A percentile compares a stretch with the other conserved stretches of the same genome.
These are phyloP conservation scores for Scortum barcoo DNA, from an alignment of 2,113 vertebrate genomes.

Conservation along the genomic window DNA sequence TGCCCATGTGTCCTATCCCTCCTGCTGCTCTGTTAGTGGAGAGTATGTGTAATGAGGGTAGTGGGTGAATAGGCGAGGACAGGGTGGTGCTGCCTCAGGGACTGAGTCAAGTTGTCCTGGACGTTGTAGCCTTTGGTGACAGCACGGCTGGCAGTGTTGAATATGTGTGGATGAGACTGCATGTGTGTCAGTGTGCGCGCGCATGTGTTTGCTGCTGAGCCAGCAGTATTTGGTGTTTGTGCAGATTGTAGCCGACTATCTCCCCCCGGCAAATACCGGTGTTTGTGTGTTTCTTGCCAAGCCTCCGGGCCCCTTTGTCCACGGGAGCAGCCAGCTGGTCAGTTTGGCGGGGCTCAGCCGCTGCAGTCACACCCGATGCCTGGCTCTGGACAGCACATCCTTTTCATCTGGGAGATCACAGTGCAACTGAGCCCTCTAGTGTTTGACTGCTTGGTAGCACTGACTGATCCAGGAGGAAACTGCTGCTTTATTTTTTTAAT, in stretches of 20 bases:
- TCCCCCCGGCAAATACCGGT: conserved; percentile 66
- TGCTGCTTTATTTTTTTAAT: conserved; percentile 5
- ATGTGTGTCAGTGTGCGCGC: not conserved
- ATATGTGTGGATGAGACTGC: conserved; percentile 6
- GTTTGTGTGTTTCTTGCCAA: conserved; percentile 76
- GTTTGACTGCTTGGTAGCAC: conserved; percentile 32
- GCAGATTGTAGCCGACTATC: conserved; percentile 62
- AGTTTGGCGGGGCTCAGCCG: conserved; percentile 51
- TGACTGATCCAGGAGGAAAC: not conserved
- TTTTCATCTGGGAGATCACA: conserved; percentile 13
- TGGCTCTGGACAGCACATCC: not conserved
- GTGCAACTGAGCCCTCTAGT: conserved; percentile 74
- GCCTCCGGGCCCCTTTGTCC: conserved; percentile 72
- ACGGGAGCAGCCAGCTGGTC: conserved; percentile 65
- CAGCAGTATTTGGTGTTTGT: conserved; percentile 77
- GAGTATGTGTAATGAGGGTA: conserved; percentile 25
- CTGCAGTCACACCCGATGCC: conserved; percentile 49
- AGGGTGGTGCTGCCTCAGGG: conserved; percentile 43
- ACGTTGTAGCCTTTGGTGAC: conserved; percentile 22
- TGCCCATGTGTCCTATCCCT: not conserved
- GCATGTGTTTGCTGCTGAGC: conserved; percentile 66
- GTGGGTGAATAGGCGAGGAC: conserved; percentile 4
- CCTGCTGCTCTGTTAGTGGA: conserved; percentile 16
- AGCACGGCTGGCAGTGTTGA: conserved; percentile 35
- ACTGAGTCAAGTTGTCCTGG: conserved; percentile 58